A percentile compares a stretch with the other conserved stretches of the same genome.
These are phyloP conservation scores for Leucoptera coffeella DNA, from an alignment of 2,888 invertebrate genomes.

Conservation along the genomic window DNA sequence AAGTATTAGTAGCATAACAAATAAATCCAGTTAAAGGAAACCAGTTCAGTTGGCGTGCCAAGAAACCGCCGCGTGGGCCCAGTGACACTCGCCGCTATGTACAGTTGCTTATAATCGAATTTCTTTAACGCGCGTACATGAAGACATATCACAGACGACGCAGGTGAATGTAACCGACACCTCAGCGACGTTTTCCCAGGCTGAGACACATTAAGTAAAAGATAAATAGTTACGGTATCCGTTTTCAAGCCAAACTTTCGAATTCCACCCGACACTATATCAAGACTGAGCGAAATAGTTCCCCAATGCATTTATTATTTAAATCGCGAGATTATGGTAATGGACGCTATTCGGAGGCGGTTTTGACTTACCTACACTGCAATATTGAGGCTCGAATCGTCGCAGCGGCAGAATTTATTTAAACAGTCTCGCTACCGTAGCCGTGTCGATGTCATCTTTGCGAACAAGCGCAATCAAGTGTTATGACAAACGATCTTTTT, in stretches of 20 bases:
- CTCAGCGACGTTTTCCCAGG: no score
- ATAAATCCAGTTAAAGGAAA: constrained; percentile 40
- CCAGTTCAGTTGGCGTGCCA: constrained; percentile 31
- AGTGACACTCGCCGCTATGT: constrained; percentile 17
- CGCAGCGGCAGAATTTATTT: constrained; percentile 38
- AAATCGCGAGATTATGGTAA: constrained; percentile 47
- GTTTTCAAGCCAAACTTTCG: no score
- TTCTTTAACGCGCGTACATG: no score
- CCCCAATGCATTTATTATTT: constrained; percentile 35
- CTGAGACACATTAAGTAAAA: no score
- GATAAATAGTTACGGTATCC: no score
- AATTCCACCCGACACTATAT: no score
- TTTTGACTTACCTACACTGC: constrained; percentile 37
- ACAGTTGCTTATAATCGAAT: constrained; percentile 35
- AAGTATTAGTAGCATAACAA: constrained; percentile 37
- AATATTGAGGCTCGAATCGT: constrained; percentile 22
- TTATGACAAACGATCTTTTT: no score
- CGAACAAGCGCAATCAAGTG: no score
- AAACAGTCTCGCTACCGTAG: constrained; percentile 37
- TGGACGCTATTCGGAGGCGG: constrained; percentile 34
- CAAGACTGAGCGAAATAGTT: constrained; percentile 21
- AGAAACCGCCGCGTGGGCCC: constrained; percentile 42
- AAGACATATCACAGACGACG: no score
- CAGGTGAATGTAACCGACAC: no score
- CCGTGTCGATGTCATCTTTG: constrained; percentile 13